Percentiles rank a stretch among this genome's conserved stretches.
Conservation (phyloP, 1,140 invertebrate species). For the Planococcus citri region DNA sequence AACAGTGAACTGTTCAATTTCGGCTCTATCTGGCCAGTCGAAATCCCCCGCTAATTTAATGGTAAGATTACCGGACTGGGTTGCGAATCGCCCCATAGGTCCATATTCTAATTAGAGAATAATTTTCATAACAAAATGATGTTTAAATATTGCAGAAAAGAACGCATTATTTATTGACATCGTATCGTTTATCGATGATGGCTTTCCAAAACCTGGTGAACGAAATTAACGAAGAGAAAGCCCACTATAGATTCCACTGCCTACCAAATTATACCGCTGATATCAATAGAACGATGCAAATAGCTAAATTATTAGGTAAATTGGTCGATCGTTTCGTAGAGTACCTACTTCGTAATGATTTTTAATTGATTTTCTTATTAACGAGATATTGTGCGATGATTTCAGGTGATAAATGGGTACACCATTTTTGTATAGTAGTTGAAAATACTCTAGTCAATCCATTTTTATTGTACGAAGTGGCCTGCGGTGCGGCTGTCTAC, state of each 20-base stretch:
- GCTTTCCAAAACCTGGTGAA: background rate
- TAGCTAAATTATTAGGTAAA: conserved; percentile 6
- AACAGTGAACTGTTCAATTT: background rate
- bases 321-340: no score
- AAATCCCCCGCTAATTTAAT: background rate
- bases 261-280: background rate
- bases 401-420: conserved; percentile 80
- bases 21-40: background rate
- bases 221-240: conserved; percentile 14
- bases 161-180: conserved; percentile 5
- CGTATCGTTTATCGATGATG: conserved; percentile 16
- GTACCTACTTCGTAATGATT: no score
- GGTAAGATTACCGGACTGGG: no score
- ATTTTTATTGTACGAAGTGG: conserved; percentile 88
- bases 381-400: conserved; percentile 23
- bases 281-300: conserved; percentile 11
- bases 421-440: conserved; percentile 89
- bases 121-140: background rate
- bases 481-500: conserved; percentile 81
- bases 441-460: conserved; percentile 94
- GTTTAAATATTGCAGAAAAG: background rate
- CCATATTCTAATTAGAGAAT: no score
- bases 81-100: no score
- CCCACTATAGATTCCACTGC: conserved; percentile 20
- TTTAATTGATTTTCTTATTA: no score